These are phyloP conservation scores for Epinotia bilunana DNA, from an alignment of 2,888 invertebrate species.

Conservation along the genomic window DNA sequence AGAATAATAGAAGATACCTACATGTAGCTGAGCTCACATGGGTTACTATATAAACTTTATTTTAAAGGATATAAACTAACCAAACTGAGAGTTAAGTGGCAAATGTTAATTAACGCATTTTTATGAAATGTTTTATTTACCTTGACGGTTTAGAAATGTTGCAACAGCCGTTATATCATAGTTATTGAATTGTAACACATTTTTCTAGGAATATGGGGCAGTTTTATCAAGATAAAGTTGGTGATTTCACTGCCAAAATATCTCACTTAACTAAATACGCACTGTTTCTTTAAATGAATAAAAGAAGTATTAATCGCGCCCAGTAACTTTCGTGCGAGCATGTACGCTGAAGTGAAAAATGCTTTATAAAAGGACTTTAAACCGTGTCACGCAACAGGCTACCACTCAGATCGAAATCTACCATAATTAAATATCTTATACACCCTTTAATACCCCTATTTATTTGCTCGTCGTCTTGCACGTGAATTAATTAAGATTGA, in stretches of 20 bases:
- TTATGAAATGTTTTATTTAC: neutral
- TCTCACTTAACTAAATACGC: neutral
- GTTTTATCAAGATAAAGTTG: neutral
- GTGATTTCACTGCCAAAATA: neutral
- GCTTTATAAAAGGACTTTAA: constrained; percentile 66
- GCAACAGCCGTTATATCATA: neutral
- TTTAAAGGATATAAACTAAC: neutral
- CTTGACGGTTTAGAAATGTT: neutral
- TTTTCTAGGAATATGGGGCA: neutral
- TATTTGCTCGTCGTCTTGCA: constrained; percentile 70
- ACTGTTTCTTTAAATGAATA: neutral
- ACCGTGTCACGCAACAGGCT: constrained; percentile 75
- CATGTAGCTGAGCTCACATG: neutral
- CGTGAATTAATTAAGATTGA: constrained; percentile 81
- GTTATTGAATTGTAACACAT: neutral
- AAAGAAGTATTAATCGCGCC: constrained; percentile 11
- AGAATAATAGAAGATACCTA: neutral
- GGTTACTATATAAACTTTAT: neutral
- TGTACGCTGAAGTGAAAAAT: constrained; percentile 55
- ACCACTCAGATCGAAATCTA: constrained; percentile 73
- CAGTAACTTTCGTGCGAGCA: constrained; percentile 49
- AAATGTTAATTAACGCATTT: neutral
- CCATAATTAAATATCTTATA: constrained; percentile 81
- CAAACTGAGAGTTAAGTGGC: neutral
- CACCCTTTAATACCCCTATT: constrained; percentile 78